These are phyloP conservation scores for Halesus radiatus DNA, from an alignment of 1,140 invertebrate species.

Conservation along the genomic window DNA sequence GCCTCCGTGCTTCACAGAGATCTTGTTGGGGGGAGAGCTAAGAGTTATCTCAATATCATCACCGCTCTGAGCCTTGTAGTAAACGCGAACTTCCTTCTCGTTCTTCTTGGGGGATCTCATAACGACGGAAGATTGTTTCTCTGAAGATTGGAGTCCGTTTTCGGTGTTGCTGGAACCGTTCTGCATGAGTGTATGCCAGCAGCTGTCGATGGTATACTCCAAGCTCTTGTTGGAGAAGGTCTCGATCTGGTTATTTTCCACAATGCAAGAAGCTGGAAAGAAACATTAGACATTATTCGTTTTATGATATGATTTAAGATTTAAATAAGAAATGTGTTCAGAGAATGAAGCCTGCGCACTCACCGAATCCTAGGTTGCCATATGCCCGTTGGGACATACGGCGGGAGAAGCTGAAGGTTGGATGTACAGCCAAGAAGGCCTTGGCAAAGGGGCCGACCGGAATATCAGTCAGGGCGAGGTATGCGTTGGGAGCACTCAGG, in stretches of 20 bases:
- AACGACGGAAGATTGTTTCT: constrained; percentile 62
- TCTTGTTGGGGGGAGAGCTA: constrained; percentile 50
- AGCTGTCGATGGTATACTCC: constrained; percentile 68
- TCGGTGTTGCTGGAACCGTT: constrained; percentile 61
- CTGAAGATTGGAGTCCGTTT: constrained; percentile 52
- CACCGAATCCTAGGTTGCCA: constrained; percentile 65
- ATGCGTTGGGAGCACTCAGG: constrained; percentile 63
- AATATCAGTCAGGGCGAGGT: constrained; percentile 64
- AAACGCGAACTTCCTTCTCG: constrained; percentile 63
- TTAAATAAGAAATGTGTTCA: not conserved
- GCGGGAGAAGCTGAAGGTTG: constrained; percentile 61
- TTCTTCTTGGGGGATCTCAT: constrained; percentile 43
- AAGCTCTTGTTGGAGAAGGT: constrained; percentile 76
- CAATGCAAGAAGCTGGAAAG: constrained; percentile 71
- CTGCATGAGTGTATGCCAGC: constrained; percentile 75
- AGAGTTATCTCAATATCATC: constrained; percentile 63
- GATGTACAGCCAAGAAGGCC: constrained; percentile 64
- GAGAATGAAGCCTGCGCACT: constrained; percentile 57
- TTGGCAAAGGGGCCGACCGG: constrained; percentile 59
- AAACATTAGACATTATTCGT: constrained; percentile 30
- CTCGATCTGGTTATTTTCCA: constrained; percentile 70
- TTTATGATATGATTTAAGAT: too few species aligned
- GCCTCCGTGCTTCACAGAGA: constrained; percentile 61
- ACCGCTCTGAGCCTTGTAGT: constrained; percentile 63
- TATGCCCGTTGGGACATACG: constrained; percentile 62